Evolutionary conservation across 2,888 invertebrate species (phyloP).

Genomic region (Aleiodes alternator): DNA sequence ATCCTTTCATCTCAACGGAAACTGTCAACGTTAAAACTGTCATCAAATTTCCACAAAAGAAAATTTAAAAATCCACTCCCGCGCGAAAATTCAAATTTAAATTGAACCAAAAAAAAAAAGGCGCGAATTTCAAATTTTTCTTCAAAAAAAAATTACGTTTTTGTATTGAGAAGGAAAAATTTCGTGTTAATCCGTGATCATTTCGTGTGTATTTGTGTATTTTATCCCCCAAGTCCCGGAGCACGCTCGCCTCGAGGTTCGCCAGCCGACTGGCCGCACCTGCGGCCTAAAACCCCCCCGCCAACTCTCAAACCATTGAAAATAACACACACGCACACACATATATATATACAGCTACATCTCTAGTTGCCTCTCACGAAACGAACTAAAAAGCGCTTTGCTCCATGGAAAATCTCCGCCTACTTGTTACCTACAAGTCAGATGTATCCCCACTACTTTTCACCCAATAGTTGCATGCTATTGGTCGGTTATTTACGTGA

Average conservation of each 20-base stretch:
- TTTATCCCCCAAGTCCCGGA: constrained; percentile 52
- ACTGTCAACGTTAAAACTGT: not conserved
- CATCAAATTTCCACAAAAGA: not conserved
- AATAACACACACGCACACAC: no score
- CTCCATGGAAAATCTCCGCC: constrained; percentile 48
- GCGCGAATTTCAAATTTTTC: constrained; percentile 29
- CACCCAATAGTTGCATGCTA: constrained; percentile 43
- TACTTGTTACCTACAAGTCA: not conserved
- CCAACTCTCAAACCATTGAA: constrained; percentile 38
- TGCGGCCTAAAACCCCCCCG: constrained; percentile 66
- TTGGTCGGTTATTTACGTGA: constrained; percentile 56
- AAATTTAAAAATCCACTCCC: not conserved
- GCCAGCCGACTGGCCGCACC: constrained; percentile 73
- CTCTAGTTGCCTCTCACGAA: no score
- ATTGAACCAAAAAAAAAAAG: not conserved
- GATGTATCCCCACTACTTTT: constrained; percentile 45
- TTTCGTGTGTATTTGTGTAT: not conserved
- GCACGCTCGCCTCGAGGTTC: constrained; percentile 71
- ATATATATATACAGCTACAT: no score
- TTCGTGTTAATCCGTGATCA: not conserved
- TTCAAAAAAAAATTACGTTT: no score
- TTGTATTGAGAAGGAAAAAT: no score
- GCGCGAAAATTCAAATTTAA: not conserved
- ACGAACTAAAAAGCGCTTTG: constrained; percentile 28
- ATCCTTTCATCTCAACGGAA: constrained; percentile 15